Conservation (phyloP, 2,888 invertebrate species). For the Priocnemis perturbator region DNA sequence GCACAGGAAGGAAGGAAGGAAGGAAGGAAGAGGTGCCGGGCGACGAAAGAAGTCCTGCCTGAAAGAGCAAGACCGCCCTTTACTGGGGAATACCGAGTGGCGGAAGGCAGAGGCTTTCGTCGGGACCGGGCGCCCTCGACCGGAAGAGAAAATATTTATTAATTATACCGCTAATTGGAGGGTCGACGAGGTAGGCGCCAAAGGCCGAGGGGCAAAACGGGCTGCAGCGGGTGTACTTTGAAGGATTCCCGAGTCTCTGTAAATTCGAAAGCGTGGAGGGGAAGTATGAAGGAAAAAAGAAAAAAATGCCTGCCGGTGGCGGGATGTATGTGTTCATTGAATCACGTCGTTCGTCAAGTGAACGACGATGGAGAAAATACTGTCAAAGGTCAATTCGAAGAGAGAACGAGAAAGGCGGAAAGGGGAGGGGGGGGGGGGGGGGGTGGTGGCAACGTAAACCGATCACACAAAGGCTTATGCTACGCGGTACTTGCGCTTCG, state of each 20-base stretch:
- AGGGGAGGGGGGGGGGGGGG: background rate
- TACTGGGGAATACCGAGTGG: constrained; percentile 9
- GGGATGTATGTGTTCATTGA: constrained; percentile 27
- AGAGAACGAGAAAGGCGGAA: too few species aligned
- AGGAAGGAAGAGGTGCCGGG: constrained; percentile 25
- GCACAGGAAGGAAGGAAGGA: constrained; percentile 12
- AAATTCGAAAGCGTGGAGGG: constrained; percentile 5
- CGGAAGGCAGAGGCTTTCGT: constrained; percentile 24
- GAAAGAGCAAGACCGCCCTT: constrained; percentile 25
- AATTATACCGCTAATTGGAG: constrained; percentile 63
- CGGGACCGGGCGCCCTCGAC: constrained; percentile 35
- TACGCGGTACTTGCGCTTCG: background rate
- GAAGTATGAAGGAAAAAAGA: constrained; percentile 10
- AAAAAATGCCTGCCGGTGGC: constrained; percentile 11
- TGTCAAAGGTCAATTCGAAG: constrained; percentile 25
- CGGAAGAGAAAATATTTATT: constrained; percentile 63
- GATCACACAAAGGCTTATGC: background rate
- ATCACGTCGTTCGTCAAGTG: constrained; percentile 13
- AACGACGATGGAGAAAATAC: constrained; percentile 9
- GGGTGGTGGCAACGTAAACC: background rate
- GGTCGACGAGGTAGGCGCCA: constrained; percentile 38
- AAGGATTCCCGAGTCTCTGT: constrained; percentile 36
- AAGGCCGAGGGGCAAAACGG: constrained; percentile 33
- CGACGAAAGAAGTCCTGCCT: constrained; percentile 27
- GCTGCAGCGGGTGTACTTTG: constrained; percentile 29